Conservation (phyloP, 2,888 invertebrate species). For the Ochropleura plecta region DNA sequence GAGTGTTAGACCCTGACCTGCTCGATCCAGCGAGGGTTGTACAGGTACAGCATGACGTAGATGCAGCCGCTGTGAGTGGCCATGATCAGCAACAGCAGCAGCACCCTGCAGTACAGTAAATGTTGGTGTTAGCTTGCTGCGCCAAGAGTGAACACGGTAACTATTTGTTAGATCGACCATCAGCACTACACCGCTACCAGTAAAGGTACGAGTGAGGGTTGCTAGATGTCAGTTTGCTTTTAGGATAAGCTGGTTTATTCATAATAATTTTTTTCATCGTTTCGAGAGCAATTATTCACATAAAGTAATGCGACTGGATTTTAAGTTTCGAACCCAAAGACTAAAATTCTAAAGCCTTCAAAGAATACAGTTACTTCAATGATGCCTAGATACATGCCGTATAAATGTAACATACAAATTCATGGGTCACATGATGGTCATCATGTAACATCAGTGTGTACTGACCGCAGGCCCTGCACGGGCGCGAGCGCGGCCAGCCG, state of each 20-base stretch:
- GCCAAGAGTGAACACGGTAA: background rate
- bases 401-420: background rate
- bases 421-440: background rate
- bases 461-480: constrained; percentile 78
- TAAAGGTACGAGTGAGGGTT: background rate
- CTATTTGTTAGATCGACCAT: background rate
- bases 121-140: background rate
- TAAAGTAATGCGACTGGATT: background rate
- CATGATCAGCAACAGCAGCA: constrained; percentile 75
- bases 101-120: constrained; percentile 70
- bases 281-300: background rate
- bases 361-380: background rate
- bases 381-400: background rate
- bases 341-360: background rate
- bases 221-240: background rate
- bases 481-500: constrained; percentile 72
- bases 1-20: constrained; percentile 62
- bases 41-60: constrained; percentile 74
- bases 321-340: background rate
- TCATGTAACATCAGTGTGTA: background rate
- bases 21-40: constrained; percentile 77
- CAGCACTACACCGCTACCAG: too few species aligned
- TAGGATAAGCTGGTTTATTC: background rate
- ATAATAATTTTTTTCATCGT: background rate
- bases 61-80: constrained; percentile 76